phyloP scores from a whole-genome alignment of 1,140 invertebrate species.

The Camponotus pennsylvanicus region DNA sequence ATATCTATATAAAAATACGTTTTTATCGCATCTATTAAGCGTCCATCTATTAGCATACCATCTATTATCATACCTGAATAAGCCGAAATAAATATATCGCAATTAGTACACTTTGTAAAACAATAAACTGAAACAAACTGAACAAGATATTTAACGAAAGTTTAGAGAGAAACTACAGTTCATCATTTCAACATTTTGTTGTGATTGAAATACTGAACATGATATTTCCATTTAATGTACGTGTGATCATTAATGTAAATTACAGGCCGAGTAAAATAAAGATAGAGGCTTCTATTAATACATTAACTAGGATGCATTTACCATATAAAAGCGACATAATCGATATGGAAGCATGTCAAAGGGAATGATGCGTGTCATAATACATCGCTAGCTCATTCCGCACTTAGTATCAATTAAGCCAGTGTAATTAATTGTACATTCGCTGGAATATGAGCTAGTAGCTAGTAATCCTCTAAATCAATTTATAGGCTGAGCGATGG shows the following conservation, averaged over 20 bases:
- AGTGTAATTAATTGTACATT: slow-evolving; percentile 38
- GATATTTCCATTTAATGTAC: not conserved
- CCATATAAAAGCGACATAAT: slow-evolving; percentile 3
- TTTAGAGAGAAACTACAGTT: not conserved
- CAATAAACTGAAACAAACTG: not conserved
- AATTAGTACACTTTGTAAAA: not conserved
- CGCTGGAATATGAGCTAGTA: slow-evolving; percentile 11
- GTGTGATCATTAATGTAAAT: not conserved
- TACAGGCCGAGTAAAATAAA: not conserved
- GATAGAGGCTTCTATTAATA: not conserved
- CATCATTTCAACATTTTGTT: not conserved
- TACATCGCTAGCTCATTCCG: not conserved
- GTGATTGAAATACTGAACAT: not conserved
- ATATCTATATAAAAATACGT: not conserved
- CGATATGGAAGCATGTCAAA: slow-evolving; percentile 26
- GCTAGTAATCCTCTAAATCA: not conserved
- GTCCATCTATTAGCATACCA: slow-evolving; percentile 1
- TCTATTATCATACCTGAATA: not conserved
- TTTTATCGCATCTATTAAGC: slow-evolving; percentile 17
- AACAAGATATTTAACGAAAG: not conserved
- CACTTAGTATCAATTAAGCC: slow-evolving; percentile 30
- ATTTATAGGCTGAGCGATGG: slow-evolving; percentile 2
- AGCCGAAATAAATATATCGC: not conserved
- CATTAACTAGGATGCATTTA: not conserved
- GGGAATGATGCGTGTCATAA: not conserved